A percentile compares a stretch with the other conserved stretches of the same genome.
Conservation (phyloP, 2,797 vertebrate genomes). For the Halcyon smyrnensis region DNA sequence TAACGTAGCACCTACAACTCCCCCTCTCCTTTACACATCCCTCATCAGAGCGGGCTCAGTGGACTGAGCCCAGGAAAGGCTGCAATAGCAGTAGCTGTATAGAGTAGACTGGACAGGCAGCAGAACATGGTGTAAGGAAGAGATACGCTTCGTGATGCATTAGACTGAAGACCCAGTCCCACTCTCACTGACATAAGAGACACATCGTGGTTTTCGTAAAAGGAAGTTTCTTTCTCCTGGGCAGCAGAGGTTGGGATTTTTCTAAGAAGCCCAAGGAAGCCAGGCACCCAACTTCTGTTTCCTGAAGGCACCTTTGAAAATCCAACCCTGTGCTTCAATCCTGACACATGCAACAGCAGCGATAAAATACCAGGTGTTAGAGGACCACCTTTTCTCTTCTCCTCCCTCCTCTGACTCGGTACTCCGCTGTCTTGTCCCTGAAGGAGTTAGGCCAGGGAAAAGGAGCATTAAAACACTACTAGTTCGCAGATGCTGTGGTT, state of each 20-base stretch:
- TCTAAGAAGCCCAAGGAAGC: background rate
- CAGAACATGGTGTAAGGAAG: background rate
- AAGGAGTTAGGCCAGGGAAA: background rate
- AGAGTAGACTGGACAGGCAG: background rate
- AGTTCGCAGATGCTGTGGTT: constrained; percentile 40
- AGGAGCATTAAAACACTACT: constrained; percentile 7
- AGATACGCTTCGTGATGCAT: background rate
- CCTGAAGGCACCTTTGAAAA: background rate
- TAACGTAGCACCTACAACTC: background rate
- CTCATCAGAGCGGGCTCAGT: background rate
- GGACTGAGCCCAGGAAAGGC: background rate
- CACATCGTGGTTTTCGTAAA: background rate
- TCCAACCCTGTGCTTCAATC: background rate
- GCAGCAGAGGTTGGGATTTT: background rate
- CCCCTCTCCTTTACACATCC: background rate
- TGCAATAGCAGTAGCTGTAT: background rate
- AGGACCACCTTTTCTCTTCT: background rate
- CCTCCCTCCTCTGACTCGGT: background rate
- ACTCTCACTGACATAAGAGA: background rate
- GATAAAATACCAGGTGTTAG: background rate
- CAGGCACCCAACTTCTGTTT: background rate
- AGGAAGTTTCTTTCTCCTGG: background rate
- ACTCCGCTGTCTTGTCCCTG: background rate
- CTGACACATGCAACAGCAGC: background rate
- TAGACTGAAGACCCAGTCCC: background rate